Base-by-base conservation (phyloP, 2,113 vertebrate genomes). In the Chaetodon trifascialis region DNA sequence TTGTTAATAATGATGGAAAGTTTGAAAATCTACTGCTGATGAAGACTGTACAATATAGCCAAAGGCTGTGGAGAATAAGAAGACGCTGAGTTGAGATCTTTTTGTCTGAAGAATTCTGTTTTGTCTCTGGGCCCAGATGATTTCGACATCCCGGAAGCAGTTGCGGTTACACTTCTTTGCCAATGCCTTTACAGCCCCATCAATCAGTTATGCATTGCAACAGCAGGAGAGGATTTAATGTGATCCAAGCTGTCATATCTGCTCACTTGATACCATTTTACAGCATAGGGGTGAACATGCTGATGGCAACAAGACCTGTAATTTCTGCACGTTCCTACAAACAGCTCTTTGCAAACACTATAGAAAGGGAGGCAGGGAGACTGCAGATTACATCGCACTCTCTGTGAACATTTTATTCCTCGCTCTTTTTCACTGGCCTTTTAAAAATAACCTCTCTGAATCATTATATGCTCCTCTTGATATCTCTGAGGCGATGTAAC, bases 181-280 rank as follows among this genome's bases (percentile, higher is more conserved):
- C 59, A 69, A 62, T 59, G 62, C 64, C 58, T 21, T 44, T 65
- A 51, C 16, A 17, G 40, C 64, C 46, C 54, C 68, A 52, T 65
- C 77, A 75, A 75, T 80, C 68, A 34, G 70, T 46, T 49, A 54
- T 74, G 77, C 71, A 54, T 10, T 4, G 60, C 58, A 85, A 65
- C 49, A 73, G 80, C 71, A 73, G 76, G 66, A 74, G 44, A 73
- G 77, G 44, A 72, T 88, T 89, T 75, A 76, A 71, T 89, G 56
- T 85, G 55, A 84, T 73, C 66, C 46, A 79, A 52, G 66, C 40
- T 72, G 83, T 79, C 83, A 77, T 86, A 82, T 77, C 52, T 63
- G 54, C 65, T 82, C 76, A 77, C 78, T 60, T 73, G 38, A 82
- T 89, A 71, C 47, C 54, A 19, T 80, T 82, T 67, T 44, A 59